Base-by-base conservation (phyloP, 2,113 vertebrate species). In the Scophthalmus maximus region DNA sequence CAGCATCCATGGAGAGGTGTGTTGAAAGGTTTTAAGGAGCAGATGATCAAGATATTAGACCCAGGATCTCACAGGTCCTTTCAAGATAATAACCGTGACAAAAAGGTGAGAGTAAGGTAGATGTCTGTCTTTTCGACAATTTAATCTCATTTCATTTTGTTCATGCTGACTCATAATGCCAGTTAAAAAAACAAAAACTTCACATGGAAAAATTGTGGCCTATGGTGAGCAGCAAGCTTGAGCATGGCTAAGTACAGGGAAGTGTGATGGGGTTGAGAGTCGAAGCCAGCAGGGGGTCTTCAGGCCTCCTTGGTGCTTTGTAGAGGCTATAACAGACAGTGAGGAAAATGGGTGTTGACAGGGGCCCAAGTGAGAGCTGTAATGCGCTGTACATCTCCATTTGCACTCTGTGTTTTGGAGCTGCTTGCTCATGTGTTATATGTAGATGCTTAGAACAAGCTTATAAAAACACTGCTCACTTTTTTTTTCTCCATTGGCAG, bases 291-390 rank as follows among this genome's bases (percentile, higher is more conserved):
- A 23, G 82, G 73, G 68, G 66, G 63, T 56, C 66, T 61, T 32
- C 20, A 68, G 64, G 30, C 55, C 85, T 84, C 87, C 76, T 46
- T 77, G 77, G 87, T 82, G 73, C 67, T 74, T 73, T 88, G 42
- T 66, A 70, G 78, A 74, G 49, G 70, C 76, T 73, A 27, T 81
- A 86, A 85, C 84, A 86, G 90, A 92, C 90, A 90, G 86, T 68
- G 81, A 91, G 83, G 78, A 90, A 85, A 81, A 91, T 87, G 76
- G 82, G 84, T 91, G 89, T 89, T 91, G 93, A 93, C 92, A 92
- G 87, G 82, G 78, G 71, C 71, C 81, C 76, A 83, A 82, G 90
- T 89, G 88, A 89, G 82, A 40, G 50, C 77, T 50, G 88, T 89
- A 89, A 90, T 88, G 87, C 22, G 74, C 87, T 89, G 90, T 89